phyloP scores from a whole-genome alignment of 2,113 vertebrate species.

The Neogale vison region DNA sequence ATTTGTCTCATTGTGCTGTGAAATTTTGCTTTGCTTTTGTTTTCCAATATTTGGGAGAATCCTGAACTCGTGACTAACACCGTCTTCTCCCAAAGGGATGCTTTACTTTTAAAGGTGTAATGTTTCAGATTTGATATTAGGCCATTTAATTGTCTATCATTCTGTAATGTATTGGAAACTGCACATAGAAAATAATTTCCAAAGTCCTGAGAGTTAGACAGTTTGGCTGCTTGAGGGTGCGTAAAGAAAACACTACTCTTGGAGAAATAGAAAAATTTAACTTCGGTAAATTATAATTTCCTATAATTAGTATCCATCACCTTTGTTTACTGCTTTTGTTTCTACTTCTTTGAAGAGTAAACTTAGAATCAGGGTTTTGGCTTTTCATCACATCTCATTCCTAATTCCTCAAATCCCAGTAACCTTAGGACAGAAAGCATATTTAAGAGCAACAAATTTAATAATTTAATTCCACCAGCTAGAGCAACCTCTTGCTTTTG shows the following conservation, averaged over 20 bases:
- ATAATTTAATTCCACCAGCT: conserved; percentile 17
- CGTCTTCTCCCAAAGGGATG: not conserved
- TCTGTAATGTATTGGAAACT: not conserved
- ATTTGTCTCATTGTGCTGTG: not conserved
- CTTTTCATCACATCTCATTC: not conserved
- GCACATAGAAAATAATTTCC: not conserved
- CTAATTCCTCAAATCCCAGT: conserved; percentile 25
- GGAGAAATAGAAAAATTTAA: not conserved
- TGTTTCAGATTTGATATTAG: not conserved
- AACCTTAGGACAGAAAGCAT: not conserved
- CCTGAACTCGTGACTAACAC: not conserved
- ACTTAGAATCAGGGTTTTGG: not conserved
- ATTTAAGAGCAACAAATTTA: conserved; percentile 43
- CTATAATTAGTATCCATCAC: not conserved
- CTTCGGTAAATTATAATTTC: not conserved
- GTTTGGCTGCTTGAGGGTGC: not conserved
- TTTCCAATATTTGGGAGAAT: not conserved
- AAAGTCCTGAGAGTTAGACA: not conserved
- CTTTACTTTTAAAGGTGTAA: not conserved
- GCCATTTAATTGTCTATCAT: not conserved
- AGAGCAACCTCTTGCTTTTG: conserved; percentile 14
- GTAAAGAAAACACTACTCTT: not conserved
- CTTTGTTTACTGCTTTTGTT: not conserved
- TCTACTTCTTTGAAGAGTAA: not conserved
- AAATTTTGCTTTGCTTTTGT: not conserved